A percentile compares a stretch with the other conserved stretches of the same genome.
phyloP scores from a whole-genome alignment of 2,888 invertebrate genomes.

The Amphipoea oculea region DNA sequence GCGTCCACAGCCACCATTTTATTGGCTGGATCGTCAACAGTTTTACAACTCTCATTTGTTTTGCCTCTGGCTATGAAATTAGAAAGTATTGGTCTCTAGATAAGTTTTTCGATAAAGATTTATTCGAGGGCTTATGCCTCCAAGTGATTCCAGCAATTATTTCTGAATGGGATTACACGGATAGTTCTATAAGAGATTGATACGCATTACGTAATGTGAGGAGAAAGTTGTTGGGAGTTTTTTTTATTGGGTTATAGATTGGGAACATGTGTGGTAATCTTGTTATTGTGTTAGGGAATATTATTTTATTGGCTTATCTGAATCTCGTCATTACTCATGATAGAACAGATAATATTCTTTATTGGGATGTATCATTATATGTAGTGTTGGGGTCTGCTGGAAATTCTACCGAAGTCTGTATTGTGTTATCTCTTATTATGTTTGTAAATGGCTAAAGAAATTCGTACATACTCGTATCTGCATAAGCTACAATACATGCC shows the following conservation, averaged over 20 bases:
- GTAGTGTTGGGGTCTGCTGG: background rate
- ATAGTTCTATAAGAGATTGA: conserved; percentile 71
- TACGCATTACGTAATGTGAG: conserved; percentile 73
- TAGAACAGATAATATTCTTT: conserved; percentile 9
- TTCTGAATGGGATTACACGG: conserved; percentile 70
- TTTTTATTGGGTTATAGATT: conserved; percentile 71
- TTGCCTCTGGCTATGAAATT: conserved; percentile 86
- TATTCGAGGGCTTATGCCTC: conserved; percentile 80
- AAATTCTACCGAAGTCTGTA: background rate
- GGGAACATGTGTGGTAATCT: conserved; percentile 51
- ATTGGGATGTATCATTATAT: background rate
- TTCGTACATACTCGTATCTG: background rate
- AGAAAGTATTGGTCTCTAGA: conserved; percentile 82
- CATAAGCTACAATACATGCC: background rate
- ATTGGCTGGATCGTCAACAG: conserved; percentile 78
- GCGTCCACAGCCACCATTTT: conserved; percentile 53
- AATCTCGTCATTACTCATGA: conserved; percentile 21
- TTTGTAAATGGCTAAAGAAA: background rate
- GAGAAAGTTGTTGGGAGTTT: conserved; percentile 79
- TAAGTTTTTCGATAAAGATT: conserved; percentile 84
- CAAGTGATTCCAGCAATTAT: conserved; percentile 80
- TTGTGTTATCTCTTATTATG: background rate
- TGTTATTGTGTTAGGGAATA: conserved; percentile 34
- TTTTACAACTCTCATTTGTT: conserved; percentile 84
- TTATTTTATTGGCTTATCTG: conserved; percentile 51